Conservation (phyloP, 2,797 vertebrate genomes). For the Distichodus sexfasciatus region DNA sequence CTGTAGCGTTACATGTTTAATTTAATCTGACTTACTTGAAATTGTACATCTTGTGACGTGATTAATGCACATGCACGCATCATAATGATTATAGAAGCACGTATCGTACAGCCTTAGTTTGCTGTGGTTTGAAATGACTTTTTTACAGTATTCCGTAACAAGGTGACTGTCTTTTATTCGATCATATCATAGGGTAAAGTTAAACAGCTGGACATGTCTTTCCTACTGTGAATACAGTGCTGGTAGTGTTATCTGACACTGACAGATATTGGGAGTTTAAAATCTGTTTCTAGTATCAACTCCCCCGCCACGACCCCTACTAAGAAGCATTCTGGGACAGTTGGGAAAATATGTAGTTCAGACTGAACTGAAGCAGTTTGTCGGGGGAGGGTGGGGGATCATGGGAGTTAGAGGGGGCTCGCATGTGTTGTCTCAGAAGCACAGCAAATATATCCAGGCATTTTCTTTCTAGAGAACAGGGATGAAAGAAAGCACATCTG, state of each 20-base stretch:
- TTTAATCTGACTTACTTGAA: too few species aligned
- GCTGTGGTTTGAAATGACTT: too few species aligned
- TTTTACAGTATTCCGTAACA: too few species aligned
- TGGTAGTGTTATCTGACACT: not conserved
- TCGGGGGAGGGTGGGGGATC: conserved; percentile 33
- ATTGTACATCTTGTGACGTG: too few species aligned
- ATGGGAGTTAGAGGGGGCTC: conserved; percentile 24
- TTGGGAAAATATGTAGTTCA: conserved; percentile 11
- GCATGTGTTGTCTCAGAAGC: conserved; percentile 5
- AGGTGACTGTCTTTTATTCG: too few species aligned
- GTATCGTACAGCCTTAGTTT: too few species aligned
- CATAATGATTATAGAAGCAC: too few species aligned
- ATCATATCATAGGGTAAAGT: too few species aligned
- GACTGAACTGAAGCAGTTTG: conserved; percentile 19
- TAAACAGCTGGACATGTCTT: not conserved
- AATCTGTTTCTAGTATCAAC: not conserved
- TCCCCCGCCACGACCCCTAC: not conserved
- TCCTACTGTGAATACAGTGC: not conserved
- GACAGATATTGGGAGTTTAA: not conserved
- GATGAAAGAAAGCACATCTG: conserved; percentile 31
- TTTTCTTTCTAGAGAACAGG: conserved; percentile 26
- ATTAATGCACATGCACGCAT: too few species aligned
- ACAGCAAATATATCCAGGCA: conserved; percentile 11
- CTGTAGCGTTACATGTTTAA: too few species aligned
- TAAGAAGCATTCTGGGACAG: not conserved